A percentile compares a stretch with the other conserved stretches of the same genome.
phyloP scores from a whole-genome alignment of 2,113 vertebrate species.

The Puma concolor region DNA sequence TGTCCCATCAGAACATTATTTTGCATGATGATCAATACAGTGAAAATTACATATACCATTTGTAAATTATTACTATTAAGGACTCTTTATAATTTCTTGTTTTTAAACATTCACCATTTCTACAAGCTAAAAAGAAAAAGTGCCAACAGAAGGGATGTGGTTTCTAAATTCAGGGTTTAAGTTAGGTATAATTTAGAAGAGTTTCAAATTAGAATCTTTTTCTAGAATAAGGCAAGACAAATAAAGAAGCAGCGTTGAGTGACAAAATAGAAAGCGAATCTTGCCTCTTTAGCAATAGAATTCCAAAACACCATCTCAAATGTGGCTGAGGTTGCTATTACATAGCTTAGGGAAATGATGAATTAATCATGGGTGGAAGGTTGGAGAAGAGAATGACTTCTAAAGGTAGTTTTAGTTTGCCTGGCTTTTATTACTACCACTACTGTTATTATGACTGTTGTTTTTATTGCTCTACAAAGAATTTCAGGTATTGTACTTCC shows the following conservation, averaged over 20 bases:
- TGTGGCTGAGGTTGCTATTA: not conserved
- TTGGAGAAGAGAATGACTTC: not conserved
- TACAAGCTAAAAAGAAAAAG: not conserved
- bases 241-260: not conserved
- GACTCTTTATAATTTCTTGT: not conserved
- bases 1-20: not conserved
- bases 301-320: not conserved
- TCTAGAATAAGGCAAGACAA: not conserved
- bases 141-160: not conserved
- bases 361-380: not conserved
- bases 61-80: not conserved
- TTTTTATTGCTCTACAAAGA: not conserved
- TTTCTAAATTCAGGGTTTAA: constrained; percentile 42
- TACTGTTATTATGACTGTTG: not conserved
- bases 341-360: not conserved
- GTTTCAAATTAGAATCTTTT: constrained; percentile 16
- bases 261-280: not conserved
- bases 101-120: constrained; percentile 27
- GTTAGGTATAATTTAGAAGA: not conserved
- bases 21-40: not conserved
- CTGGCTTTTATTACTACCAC: not conserved
- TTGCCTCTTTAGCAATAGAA: not conserved
- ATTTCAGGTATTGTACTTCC: not conserved
- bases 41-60: not conserved
- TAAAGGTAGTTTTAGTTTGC: not conserved